phyloP scores from a whole-genome alignment of 2,888 invertebrate species.

The Apodemia mormo region DNA sequence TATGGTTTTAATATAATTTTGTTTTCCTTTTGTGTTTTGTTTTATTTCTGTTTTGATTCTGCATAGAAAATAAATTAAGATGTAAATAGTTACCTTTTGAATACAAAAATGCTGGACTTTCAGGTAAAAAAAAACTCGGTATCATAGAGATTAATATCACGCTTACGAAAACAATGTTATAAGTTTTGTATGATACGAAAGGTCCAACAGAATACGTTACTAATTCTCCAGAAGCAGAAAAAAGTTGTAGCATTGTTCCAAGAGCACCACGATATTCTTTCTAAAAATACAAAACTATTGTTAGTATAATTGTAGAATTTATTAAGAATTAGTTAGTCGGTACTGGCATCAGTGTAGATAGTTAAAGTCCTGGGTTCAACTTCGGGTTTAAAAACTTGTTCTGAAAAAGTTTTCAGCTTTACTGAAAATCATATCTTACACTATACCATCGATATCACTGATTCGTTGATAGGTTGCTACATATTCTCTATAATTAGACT shows the following conservation, averaged over 20 bases:
- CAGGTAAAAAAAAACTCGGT: conserved; percentile 55
- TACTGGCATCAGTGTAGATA: too few species aligned
- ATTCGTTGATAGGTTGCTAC: too few species aligned
- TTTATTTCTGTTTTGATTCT: too few species aligned
- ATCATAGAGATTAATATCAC: conserved; percentile 43
- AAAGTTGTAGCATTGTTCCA: conserved; percentile 60
- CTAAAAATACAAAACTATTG: conserved; percentile 43
- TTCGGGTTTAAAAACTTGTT: too few species aligned
- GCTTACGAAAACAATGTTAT: conserved; percentile 47
- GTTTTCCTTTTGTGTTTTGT: too few species aligned
- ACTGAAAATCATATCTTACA: too few species aligned
- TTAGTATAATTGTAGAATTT: conserved; percentile 18
- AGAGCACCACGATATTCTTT: conserved; percentile 62
- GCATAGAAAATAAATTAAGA: neutral
- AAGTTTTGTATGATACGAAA: conserved; percentile 50
- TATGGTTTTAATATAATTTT: too few species aligned
- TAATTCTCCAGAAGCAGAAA: conserved; percentile 59
- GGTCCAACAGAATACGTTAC: conserved; percentile 59
- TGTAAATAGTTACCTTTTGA: conserved; percentile 40
- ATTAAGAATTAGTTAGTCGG: too few species aligned
- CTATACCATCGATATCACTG: too few species aligned
- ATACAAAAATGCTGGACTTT: conserved; percentile 58
- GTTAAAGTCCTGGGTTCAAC: too few species aligned
- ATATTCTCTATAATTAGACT: too few species aligned
- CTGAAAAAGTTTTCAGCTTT: too few species aligned